Percentiles rank a stretch among this genome's conserved stretches.
phyloP scores from a whole-genome alignment of 2,113 vertebrate species.

The Menura novaehollandiae region DNA sequence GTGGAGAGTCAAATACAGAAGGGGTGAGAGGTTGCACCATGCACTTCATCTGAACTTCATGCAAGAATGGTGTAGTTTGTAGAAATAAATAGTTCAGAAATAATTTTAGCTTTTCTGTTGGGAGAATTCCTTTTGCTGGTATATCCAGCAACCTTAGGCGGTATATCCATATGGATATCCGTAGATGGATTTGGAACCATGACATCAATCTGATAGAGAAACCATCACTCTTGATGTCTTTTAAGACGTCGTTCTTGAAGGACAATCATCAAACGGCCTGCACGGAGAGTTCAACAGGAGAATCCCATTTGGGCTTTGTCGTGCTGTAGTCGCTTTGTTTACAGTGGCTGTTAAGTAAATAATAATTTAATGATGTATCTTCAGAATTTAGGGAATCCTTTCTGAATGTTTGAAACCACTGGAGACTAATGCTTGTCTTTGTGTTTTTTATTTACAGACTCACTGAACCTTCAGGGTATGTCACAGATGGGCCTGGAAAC shows the following conservation, averaged over 20 bases:
- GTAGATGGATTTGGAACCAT: neutral
- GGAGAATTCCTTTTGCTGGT: neutral
- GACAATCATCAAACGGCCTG: no score
- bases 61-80: neutral
- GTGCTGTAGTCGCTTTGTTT: neutral
- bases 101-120: neutral
- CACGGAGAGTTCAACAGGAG: neutral
- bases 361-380: neutral
- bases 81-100: neutral
- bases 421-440: neutral
- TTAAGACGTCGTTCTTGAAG: neutral
- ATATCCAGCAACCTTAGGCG: no score
- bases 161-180: neutral
- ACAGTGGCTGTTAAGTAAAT: neutral
- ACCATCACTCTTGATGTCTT: neutral
- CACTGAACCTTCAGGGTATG: conserved; percentile 85
- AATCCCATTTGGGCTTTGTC: neutral
- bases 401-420: neutral
- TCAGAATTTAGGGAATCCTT: neutral
- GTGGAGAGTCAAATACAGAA: neutral
- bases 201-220: neutral
- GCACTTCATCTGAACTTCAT: neutral
- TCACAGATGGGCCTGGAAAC: conserved; percentile 95
- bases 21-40: accelerated
- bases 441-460: conserved; percentile 73